A percentile compares a stretch with the other conserved stretches of the same genome.
Conservation (phyloP, 2,113 vertebrate genomes). For the Scophthalmus maximus region DNA sequence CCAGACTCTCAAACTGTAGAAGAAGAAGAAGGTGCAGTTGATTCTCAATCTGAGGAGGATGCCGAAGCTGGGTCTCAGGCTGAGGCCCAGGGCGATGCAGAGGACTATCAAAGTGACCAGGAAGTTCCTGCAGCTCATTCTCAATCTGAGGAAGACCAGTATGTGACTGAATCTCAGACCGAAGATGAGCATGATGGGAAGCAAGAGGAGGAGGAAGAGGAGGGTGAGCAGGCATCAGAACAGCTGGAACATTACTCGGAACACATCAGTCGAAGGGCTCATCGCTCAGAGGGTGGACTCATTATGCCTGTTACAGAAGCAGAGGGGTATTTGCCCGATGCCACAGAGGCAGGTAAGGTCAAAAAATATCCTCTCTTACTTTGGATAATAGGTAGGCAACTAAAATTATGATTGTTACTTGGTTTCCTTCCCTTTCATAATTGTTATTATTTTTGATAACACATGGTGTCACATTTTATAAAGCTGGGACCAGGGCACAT, state of each 20-base stretch:
- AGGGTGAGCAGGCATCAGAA: not conserved
- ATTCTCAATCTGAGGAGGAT: not conserved
- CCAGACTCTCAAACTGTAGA: not conserved
- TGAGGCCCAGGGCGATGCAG: not conserved
- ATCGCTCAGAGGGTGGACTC: slow-evolving; percentile 48
- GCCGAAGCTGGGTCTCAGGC: not conserved
- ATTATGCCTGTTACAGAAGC: slow-evolving; percentile 9
- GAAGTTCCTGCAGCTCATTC: not conserved
- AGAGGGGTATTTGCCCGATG: slow-evolving; percentile 4
- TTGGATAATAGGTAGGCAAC: not conserved
- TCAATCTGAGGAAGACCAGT: slow-evolving; percentile 11
- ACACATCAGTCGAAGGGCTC: slow-evolving; percentile 53
- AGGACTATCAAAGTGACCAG: not conserved
- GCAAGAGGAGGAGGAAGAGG: not conserved
- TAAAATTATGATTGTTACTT: not conserved
- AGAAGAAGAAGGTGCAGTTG: not conserved
- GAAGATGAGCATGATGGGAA: slow-evolving; percentile 18
- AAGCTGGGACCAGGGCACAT: too few species aligned
- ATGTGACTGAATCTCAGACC: slow-evolving; percentile 11
- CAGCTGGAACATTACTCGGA: slow-evolving; percentile 8
- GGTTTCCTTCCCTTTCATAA: not conserved
- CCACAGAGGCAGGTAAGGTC: slow-evolving; percentile 55
- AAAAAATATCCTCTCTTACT: not conserved
- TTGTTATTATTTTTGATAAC: not conserved
- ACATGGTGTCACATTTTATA: too few species aligned